These are phyloP conservation scores for Agriotes lineatus DNA, from an alignment of 2,888 invertebrate genomes.

Conservation along the genomic window DNA sequence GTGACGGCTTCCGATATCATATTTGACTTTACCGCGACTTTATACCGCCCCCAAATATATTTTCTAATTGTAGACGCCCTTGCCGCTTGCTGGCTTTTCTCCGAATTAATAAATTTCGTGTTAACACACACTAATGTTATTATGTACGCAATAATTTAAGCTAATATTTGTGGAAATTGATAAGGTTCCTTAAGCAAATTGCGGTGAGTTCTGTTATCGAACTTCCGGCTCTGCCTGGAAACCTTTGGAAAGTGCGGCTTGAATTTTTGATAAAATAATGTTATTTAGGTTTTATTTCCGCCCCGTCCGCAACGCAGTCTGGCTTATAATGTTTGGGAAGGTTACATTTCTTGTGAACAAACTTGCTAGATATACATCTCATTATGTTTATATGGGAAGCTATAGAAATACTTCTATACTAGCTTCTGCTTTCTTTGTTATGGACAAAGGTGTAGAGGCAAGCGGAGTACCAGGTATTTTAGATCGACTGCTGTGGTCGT, in stretches of 20 bases:
- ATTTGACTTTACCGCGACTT: not conserved
- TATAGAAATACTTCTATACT: too few relatives aligned
- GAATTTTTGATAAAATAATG: conserved; percentile 8
- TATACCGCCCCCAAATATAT: not conserved
- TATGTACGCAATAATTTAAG: not conserved
- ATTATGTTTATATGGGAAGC: too few relatives aligned
- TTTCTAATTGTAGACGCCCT: not conserved
- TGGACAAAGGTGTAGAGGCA: too few relatives aligned
- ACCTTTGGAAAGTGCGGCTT: conserved; percentile 18
- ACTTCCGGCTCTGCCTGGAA: conserved; percentile 6
- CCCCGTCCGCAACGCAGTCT: not conserved
- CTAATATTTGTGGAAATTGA: conserved; percentile 9
- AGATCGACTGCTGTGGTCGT: too few relatives aligned
- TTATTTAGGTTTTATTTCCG: conserved; percentile 19
- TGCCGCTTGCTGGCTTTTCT: not conserved
- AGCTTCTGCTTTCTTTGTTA: too few relatives aligned
- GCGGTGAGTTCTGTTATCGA: conserved; percentile 24
- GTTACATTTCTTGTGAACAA: not conserved
- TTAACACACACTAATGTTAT: not conserved
- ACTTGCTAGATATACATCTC: too few relatives aligned
- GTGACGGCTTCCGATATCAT: conserved; percentile 6
- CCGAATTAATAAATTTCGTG: not conserved
- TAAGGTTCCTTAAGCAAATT: conserved; percentile 28
- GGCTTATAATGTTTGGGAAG: not conserved
- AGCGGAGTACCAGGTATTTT: too few relatives aligned